These are phyloP conservation scores for Chrysoperla carnea DNA, from an alignment of 1,140 invertebrate species.

Conservation along the genomic window DNA sequence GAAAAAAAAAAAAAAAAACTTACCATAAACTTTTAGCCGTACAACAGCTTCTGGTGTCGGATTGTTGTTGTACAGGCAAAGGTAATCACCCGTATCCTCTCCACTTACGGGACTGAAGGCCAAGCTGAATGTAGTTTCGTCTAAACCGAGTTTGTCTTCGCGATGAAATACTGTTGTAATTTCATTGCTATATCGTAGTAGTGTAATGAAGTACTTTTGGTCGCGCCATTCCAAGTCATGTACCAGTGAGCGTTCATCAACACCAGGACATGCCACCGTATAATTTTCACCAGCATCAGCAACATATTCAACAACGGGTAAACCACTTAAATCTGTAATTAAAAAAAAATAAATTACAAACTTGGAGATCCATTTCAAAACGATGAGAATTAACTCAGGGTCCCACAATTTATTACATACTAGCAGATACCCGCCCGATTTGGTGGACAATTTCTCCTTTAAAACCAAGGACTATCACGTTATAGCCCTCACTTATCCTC, in stretches of 20 bases:
- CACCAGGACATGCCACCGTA: slow-evolving; percentile 37
- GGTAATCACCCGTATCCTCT: slow-evolving; percentile 37
- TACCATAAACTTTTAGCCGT: slow-evolving; percentile 13
- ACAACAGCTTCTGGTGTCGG: slow-evolving; percentile 33
- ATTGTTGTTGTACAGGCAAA: slow-evolving; percentile 40
- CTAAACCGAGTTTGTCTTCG: too few species aligned
- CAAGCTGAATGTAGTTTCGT: slow-evolving; percentile 35
- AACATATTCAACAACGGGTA: slow-evolving; percentile 20
- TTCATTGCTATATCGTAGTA: slow-evolving; percentile 3
- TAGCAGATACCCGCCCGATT: too few species aligned
- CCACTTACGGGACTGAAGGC: slow-evolving; percentile 35
- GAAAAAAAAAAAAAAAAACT: slow-evolving; percentile 1
- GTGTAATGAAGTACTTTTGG: too few species aligned
- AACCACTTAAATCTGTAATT: slow-evolving; percentile 20
- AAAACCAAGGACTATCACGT: too few species aligned
- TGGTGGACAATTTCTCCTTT: too few species aligned
- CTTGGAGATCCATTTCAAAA: too few species aligned
- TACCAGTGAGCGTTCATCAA: slow-evolving; percentile 35
- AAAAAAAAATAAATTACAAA: too few species aligned
- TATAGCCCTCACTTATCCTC: too few species aligned
- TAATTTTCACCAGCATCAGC: slow-evolving; percentile 40
- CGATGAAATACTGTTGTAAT: too few species aligned
- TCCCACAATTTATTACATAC: too few species aligned
- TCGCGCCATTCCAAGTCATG: slow-evolving; percentile 34
- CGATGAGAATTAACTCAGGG: too few species aligned